phyloP scores from a whole-genome alignment of 2,888 invertebrate species.

The Nephrotoma appendiculata region DNA sequence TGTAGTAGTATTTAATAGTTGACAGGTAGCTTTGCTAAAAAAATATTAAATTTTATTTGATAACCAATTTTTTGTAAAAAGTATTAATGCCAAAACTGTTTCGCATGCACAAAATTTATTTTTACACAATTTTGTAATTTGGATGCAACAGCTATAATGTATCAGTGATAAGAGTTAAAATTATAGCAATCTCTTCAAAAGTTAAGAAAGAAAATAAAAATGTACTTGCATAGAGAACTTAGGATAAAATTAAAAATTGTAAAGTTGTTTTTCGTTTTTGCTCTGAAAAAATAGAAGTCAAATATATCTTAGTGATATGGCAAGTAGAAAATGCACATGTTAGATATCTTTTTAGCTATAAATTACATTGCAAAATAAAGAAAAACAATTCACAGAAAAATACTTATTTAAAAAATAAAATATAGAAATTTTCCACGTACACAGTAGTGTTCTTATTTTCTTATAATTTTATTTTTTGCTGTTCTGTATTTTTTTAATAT shows the following conservation, averaged over 20 bases:
- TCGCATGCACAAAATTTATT: too few species aligned
- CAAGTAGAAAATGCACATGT: constrained; percentile 2
- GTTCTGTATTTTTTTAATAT: neutral
- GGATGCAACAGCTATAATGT: neutral
- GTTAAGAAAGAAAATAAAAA: neutral
- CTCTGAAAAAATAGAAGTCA: neutral
- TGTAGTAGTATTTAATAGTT: too few species aligned
- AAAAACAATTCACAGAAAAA: constrained; percentile 2
- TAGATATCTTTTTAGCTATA: constrained; percentile 2
- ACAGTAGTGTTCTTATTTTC: neutral
- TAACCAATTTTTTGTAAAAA: too few species aligned
- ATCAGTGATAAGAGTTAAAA: neutral
- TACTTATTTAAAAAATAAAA: neutral
- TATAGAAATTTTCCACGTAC: neutral
- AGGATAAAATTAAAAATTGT: neutral
- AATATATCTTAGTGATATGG: constrained; percentile 3
- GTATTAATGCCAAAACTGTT: too few species aligned
- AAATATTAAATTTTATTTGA: too few species aligned
- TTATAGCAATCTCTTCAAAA: neutral
- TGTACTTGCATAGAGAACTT: neutral
- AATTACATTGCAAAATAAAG: constrained; percentile 3
- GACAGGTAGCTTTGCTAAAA: too few species aligned
- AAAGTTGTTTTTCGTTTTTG: neutral
- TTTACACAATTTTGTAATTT: neutral
- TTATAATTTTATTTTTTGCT: neutral